Base-by-base conservation (phyloP, 2,797 vertebrate genomes). In the Pseudotriccus pelzelni region DNA sequence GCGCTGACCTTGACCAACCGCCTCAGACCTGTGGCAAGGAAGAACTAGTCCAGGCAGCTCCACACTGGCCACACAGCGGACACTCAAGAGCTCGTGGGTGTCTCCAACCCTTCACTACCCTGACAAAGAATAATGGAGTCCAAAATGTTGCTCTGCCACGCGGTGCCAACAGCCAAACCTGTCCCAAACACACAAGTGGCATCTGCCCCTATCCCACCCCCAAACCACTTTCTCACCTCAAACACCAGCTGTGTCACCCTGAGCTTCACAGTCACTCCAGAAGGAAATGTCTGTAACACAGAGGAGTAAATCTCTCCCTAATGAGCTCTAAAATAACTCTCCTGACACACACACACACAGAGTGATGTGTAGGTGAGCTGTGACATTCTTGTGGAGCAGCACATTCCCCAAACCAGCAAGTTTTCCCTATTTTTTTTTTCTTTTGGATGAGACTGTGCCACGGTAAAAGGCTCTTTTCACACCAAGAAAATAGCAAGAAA, bases 61-160 rank as follows among this genome's bases (percentile, higher is more conserved):
- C 60, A 1, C 18, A 0, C 12, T 8, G 68, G 46, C 73, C 84
- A 55, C 69, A 10, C 3, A 8, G 19, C 1, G 8, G 60, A 12
- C 56, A 13, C 37, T 32, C n/a, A 1, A 12, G 0, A 36, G 32
- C 10, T 3, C 3, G 6, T 0, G 28, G 2, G 4, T 4, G 39
- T 7, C 22, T 11, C 76, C 66, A 60, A 1, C 73, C 39, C 77
- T 37, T 27, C 1, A 0, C 37, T 34, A 8, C 53, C 9, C 64
- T 39, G 55, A 28, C 16, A 4, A 13, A 16, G 6, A 49, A n/a
- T 1, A 7, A 20, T 0, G 1, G 70, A 60, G 37, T 2, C 19
- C 49, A 3, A 21, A 47, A 12, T 14, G 19, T 6, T 17, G 4
- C 14, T 19, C 15, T 6, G 2, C 8, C n/a, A 0, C 0, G 7